Evolutionary conservation across 2,113 vertebrate species (phyloP), one percentile per base, ranked within the genome.

Genomic region (Aegotheles bennettii): DNA sequence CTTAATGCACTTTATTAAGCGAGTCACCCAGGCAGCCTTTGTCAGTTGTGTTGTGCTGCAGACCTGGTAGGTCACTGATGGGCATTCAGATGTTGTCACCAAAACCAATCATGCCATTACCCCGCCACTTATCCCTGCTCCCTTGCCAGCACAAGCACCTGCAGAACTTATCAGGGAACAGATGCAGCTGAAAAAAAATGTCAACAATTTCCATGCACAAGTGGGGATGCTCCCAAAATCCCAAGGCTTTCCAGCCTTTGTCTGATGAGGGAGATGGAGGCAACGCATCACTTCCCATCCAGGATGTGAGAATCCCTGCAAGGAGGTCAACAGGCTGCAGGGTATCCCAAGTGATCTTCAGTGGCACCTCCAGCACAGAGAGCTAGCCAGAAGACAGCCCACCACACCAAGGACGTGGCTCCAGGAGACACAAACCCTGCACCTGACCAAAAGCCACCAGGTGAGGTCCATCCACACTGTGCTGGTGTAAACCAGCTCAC

Each of bases 211-310:
- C 53, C 60, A 36, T 4, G 29, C 28, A 40, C 29, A 56, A 18
- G 18, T 4, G 7, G 25, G 36, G 25, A 45, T 19, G 23, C 11
- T 51, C 31, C 28, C 25, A 40, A 33, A 68, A 61, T 20, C 25
- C 42, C 36, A 56, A 42, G 51, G 11, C 43, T 47, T 57, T 40
- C 48, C 54, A 67, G 40, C 45, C 47, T 54, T 59, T 5, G 0
- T 19, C 31, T 8, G 24, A 35, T 6, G 10, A n/a, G 11, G 18
- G 14, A 71, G 13, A 19, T 24, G 9, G 11, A 50, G 47, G 47
- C 57, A 48, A 48, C 0, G 0, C 0, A 0, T 16, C 19, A 9
- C 38, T 17, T 40, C 50, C 14, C 13, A 43, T 17, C 16, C 15
- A 21, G 19, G 64, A 43, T 48, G 43, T 1, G 1, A 35, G 11